These are phyloP conservation scores for Melanotaenia maccullochi DNA, from an alignment of 2,797 vertebrate species.

Conservation along the genomic window DNA sequence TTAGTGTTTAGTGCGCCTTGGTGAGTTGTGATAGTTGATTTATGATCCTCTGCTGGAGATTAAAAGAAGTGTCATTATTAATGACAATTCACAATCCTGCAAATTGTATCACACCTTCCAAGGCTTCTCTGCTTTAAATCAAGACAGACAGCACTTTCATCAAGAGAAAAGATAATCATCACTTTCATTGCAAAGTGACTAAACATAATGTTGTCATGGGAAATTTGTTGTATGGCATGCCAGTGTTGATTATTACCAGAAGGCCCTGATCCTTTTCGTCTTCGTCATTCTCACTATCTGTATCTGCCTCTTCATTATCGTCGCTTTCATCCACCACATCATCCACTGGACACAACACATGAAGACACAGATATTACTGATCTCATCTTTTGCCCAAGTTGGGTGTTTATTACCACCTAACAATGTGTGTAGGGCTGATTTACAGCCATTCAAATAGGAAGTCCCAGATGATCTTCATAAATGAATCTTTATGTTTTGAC, in stretches of 20 bases:
- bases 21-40: constrained; percentile 1
- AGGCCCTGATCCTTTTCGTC: constrained; percentile 87
- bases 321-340: constrained; percentile 98
- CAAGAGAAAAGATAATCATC: constrained; percentile 17
- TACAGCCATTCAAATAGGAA: constrained; percentile 3
- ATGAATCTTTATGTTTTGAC: constrained; percentile 22
- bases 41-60: constrained; percentile 50
- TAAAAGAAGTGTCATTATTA: constrained; percentile 5
- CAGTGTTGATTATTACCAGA: constrained; percentile 76
- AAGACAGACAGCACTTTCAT: neutral
- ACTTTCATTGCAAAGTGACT: constrained; percentile 4
- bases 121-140: neutral
- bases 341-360: constrained; percentile 85
- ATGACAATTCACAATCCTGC: neutral
- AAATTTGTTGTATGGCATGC: constrained; percentile 11
- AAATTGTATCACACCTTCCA: neutral
- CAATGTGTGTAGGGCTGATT: constrained; percentile 7
- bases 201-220: constrained; percentile 2
- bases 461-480: constrained; percentile 16
- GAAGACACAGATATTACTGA: constrained; percentile 16
- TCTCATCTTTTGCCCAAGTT: neutral
- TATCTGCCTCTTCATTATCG: constrained; percentile 93
- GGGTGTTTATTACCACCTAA: neutral
- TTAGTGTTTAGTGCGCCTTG: neutral
- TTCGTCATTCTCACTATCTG: constrained; percentile 90